phyloP scores from a whole-genome alignment of 2,113 vertebrate genomes.

The Crotalus tigris region DNA sequence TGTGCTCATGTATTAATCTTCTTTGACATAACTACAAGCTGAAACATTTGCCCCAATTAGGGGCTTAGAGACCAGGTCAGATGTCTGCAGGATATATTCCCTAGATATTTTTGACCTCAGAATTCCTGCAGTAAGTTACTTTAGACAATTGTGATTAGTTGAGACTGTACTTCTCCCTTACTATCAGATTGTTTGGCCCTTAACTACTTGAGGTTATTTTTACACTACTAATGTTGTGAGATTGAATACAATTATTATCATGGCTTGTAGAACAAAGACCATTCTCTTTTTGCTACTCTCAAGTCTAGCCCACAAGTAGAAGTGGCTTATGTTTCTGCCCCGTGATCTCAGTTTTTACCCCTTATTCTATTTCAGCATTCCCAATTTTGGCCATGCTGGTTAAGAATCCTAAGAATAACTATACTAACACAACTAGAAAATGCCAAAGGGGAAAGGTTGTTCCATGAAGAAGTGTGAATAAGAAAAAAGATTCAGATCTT shows the following conservation, averaged over 20 bases:
- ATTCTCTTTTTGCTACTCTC: background rate
- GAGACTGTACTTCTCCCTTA: background rate
- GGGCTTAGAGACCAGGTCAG: background rate
- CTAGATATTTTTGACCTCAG: constrained; percentile 9
- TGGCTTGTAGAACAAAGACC: background rate
- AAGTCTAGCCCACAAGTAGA: background rate
- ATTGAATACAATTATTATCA: background rate
- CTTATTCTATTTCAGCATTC: background rate
- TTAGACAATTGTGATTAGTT: background rate
- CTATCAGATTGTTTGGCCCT: background rate
- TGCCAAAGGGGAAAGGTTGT: background rate
- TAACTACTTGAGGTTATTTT: background rate
- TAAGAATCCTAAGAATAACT: background rate
- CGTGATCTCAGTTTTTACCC: background rate
- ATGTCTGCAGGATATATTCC: background rate
- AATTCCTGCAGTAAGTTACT: background rate
- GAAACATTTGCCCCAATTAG: constrained; percentile 16
- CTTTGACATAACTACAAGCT: background rate
- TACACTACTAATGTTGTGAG: background rate
- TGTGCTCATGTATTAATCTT: constrained; percentile 22
- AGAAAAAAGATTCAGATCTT: background rate
- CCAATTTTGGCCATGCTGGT: background rate
- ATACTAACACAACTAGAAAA: background rate
- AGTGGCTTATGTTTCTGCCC: background rate
- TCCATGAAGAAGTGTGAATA: background rate